Conservation (phyloP, 2,797 vertebrate species). For the Oophaga sylvatica region DNA sequence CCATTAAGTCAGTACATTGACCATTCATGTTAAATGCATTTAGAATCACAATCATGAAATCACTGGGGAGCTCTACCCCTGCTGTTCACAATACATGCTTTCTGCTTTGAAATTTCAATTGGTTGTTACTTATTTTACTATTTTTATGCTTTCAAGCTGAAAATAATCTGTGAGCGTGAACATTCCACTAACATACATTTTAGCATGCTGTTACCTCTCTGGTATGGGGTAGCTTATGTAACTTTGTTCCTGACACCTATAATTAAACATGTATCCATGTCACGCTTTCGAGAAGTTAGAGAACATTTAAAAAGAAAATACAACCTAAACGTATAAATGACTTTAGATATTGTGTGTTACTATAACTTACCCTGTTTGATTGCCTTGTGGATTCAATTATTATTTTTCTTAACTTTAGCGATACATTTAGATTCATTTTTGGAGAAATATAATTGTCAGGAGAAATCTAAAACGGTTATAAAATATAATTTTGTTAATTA, state of each 20-base stretch:
- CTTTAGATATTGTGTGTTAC: neutral
- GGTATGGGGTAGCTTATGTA: conserved; percentile 29
- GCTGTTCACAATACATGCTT: conserved; percentile 39
- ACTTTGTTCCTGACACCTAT: conserved; percentile 35
- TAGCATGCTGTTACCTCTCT: conserved; percentile 44
- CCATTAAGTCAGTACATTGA: conserved; percentile 49
- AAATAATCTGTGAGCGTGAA: conserved; percentile 42
- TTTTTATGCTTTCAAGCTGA: conserved; percentile 40
- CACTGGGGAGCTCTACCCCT: conserved; percentile 32
- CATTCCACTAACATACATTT: conserved; percentile 40
- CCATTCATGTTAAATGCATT: conserved; percentile 34
- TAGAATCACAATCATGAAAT: conserved; percentile 46
- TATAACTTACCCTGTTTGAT: neutral
- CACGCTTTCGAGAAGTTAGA: conserved; percentile 19
- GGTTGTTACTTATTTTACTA: conserved; percentile 29
- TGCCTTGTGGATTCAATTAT: neutral
- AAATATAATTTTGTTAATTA: too few relatives aligned
- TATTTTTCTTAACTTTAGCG: neutral
- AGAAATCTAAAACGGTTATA: too few relatives aligned
- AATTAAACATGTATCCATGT: conserved; percentile 45
- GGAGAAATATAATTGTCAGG: neutral
- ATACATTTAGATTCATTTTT: neutral
- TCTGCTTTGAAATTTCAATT: conserved; percentile 37
- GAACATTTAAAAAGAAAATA: conserved; percentile 3
- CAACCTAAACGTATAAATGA: neutral